phyloP scores from a whole-genome alignment of 2,797 vertebrate genomes.

The Coracias cyanogaster region DNA sequence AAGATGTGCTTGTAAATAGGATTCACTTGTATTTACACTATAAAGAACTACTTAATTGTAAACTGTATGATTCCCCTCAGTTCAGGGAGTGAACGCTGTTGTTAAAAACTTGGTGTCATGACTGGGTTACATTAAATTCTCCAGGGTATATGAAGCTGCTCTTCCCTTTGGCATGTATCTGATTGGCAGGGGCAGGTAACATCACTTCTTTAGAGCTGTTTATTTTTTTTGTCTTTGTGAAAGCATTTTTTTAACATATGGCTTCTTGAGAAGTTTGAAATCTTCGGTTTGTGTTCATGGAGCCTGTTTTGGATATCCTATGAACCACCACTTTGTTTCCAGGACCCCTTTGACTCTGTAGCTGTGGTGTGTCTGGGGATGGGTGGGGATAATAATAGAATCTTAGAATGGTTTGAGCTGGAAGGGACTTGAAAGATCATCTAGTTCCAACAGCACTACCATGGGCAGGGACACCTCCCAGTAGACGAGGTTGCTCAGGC shows the following conservation, averaged over 20 bases:
- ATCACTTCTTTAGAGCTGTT: background rate
- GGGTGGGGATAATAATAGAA: background rate
- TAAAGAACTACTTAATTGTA: background rate
- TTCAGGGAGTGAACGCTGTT: background rate
- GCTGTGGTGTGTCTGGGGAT: accelerated
- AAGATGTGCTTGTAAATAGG: background rate
- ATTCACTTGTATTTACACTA: background rate
- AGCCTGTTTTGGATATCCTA: background rate
- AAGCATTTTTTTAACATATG: background rate
- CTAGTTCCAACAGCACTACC: no score
- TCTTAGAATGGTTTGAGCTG: no score
- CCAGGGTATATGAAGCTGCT: background rate
- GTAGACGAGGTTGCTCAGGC: no score
- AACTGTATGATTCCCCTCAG: background rate
- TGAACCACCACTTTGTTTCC: background rate
- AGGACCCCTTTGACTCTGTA: background rate
- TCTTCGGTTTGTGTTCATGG: background rate
- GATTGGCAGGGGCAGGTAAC: background rate
- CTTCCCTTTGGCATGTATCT: background rate
- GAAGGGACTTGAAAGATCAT: no score
- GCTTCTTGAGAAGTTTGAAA: background rate
- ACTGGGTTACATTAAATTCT: background rate
- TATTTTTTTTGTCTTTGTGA: background rate
- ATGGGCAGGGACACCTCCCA: no score
- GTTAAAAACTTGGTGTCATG: background rate